Evolutionary conservation across 1,140 invertebrate genomes (phyloP), one percentile per base, ranked within the genome.

Genomic region (Drosophila auraria): DNA sequence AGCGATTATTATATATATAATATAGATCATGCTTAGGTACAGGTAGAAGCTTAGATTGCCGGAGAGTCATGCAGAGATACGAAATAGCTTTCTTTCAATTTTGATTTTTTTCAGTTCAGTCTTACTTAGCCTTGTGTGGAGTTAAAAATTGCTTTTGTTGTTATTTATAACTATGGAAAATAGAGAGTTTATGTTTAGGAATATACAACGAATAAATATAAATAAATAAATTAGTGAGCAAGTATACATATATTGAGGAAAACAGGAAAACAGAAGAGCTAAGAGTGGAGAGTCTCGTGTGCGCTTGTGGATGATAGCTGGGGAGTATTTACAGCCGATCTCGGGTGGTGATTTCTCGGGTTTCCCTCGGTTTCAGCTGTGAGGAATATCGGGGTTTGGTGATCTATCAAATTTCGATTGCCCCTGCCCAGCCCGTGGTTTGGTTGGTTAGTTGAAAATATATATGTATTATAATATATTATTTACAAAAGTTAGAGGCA

Each of bases 51-150:
- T 20, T 27, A 50, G 73, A 14, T 63, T 25, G 53, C 60, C 27
- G 40, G 38, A 68, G 51, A 65, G 17, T 40, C 84, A 90, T 89
- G 84, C 84, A 70, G 70, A 73, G 71, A 80, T 69, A 78, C 58
- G 59, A 77, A 72, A 68, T 59, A 44, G 42, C 27, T 44, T 57
- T 57, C 33, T 11, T 56, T 56, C 20, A 57, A 57, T 57, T 57
- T 68, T 25, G 61, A 42, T 45, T 27, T 62, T 27, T 62, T 58
- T 33, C 54, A 60, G 56, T 44, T 45, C 45, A 27, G 25, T 42
- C 57, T 89, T 91, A 91, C 80, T 91, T 91, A 91, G 66, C 87
- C 80, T 83, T 91, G 87, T 81, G 83, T 82, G 75, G 89, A 92
- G 83, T 78, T 80, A 61, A 87, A 78, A 72, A 72, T 91, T 91